Evolutionary conservation across 2,888 invertebrate genomes (phyloP), one percentile per base, ranked within the genome.

Genomic region (Netelia melanura): DNA sequence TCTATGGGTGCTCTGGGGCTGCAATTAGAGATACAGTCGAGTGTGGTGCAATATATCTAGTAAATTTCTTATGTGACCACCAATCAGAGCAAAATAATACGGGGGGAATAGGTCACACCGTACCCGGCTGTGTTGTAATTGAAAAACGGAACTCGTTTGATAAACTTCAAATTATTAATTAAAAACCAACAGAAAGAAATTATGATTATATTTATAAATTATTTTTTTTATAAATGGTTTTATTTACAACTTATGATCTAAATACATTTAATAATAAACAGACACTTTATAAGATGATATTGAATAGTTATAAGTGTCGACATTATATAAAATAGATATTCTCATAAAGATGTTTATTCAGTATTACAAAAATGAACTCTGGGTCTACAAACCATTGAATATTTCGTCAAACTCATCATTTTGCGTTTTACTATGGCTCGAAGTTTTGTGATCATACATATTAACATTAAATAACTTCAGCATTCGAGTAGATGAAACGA

Each of bases 381-480:
- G 6, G 0, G 5, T 3, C 54, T 54, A 54, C 14, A 54, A 54
- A 54, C 0, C 1, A 54, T 54, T 17, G 11, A 54, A 54, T n/a
- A 54, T 54, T 14, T 54, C 54, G n/a, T 54, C 54, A 11, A 54
- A 54, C 1, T 5, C 54, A 11, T 54, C 54, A 54, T 54, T 11
- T 10, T 54, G 1, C 6, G 54, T 54, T 54, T 54, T 0, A 17
- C 54, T 54, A n/a, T 54, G 3, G 54, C 17, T 17, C 3, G 5
- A 14, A 56, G 71, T 71, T 72, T 82, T 77, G n/a, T 65, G 67
- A 67, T 77, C 77, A 44, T 82, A 82, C 77, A 82, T 82, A 25
- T 38, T 77, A 9, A 77, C 77, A 52, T 76, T 72, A 52, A 77
- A 77, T 67, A 71, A 65, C 52, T 71, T 77, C 6, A 81, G 54